phyloP scores from a whole-genome alignment of 2,888 invertebrate genomes.

The Dexiosoma caninum region DNA sequence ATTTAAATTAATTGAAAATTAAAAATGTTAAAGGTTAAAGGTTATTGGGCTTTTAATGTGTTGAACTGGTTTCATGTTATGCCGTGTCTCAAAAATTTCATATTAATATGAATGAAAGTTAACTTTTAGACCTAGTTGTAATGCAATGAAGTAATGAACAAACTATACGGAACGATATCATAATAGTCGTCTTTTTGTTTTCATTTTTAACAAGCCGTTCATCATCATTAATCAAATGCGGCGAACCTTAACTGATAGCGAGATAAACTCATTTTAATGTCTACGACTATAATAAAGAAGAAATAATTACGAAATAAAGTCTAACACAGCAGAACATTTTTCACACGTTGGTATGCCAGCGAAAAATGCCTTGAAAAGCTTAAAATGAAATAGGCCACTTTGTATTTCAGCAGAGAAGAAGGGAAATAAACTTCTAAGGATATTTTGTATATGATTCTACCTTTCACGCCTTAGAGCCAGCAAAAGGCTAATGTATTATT shows the following conservation, averaged over 20 bases:
- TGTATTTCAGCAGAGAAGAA: not conserved
- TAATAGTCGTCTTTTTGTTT: not conserved
- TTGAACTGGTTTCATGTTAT: conserved; percentile 33
- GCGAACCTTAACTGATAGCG: conserved; percentile 54
- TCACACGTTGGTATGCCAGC: not conserved
- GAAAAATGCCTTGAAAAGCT: not conserved
- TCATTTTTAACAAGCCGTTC: conserved; percentile 24
- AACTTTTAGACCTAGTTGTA: not conserved
- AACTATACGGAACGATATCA: not conserved
- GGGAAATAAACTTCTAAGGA: not conserved
- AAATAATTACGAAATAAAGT: conserved; percentile 15
- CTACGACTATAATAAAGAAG: conserved; percentile 43
- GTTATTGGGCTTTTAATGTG: conserved; percentile 9
- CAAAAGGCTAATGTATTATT: not conserved
- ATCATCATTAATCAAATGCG: conserved; percentile 58
- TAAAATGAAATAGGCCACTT: not conserved
- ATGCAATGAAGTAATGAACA: not conserved
- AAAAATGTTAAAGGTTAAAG: too few relatives aligned
- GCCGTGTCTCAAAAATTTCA: not conserved
- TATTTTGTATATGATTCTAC: not conserved
- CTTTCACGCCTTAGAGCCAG: not conserved
- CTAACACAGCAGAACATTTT: not conserved
- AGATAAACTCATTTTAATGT: conserved; percentile 59
- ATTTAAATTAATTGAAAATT: conserved; percentile 4
- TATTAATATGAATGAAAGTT: not conserved